Conservation (phyloP, 2,113 vertebrate species). For the Pterocles gutturalis region DNA sequence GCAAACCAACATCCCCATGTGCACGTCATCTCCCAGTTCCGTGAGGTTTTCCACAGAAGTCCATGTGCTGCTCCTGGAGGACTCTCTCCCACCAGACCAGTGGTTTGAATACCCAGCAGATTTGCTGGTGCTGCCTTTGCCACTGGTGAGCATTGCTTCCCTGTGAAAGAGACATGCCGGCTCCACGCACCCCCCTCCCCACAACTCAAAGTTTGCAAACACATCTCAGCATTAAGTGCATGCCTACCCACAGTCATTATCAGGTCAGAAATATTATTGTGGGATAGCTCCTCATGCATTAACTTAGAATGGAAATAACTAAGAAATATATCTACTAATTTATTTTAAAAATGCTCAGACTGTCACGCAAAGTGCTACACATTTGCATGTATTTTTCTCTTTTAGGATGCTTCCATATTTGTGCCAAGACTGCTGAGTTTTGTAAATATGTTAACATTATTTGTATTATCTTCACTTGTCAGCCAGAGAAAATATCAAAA, state of each 20-base stretch:
- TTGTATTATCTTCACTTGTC: background rate
- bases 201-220: background rate
- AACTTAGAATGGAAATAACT: background rate
- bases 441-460: background rate
- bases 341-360: background rate
- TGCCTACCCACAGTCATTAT: background rate
- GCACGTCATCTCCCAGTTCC: background rate
- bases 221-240: background rate
- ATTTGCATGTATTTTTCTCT: background rate
- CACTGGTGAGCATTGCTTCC: background rate
- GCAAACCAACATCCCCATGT: background rate
- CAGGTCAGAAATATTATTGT: background rate
- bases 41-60: background rate
- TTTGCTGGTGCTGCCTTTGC: background rate
- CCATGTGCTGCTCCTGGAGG: rapidly evolving
- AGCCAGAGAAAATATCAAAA: background rate
- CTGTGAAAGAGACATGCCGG: background rate
- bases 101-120: rapidly evolving
- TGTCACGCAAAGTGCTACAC: rapidly evolving
- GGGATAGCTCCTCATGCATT: rapidly evolving
- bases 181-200: background rate
- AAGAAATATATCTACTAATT: background rate
- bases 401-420: background rate
- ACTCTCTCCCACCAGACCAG: background rate
- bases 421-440: background rate